phyloP scores from a whole-genome alignment of 2,113 vertebrate species.

The Aptenodytes forsteri region DNA sequence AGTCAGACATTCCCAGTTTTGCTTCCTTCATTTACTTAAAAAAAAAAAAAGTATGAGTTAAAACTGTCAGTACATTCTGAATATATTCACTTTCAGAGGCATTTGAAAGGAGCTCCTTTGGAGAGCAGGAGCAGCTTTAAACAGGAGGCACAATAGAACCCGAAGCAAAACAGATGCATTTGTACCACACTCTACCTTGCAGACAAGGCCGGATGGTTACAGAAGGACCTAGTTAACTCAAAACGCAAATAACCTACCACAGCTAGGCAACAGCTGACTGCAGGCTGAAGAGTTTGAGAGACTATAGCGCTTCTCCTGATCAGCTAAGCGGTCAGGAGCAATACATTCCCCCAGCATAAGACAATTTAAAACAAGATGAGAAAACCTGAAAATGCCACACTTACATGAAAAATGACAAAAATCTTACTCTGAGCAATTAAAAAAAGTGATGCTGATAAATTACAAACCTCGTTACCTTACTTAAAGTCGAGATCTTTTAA shows the following conservation, averaged over 20 bases:
- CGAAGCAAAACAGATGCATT: neutral
- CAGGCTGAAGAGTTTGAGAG: neutral
- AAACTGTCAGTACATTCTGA: neutral
- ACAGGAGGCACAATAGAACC: neutral
- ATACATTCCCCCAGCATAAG: neutral
- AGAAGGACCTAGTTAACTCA: neutral
- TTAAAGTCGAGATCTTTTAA: neutral
- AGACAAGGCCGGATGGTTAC: neutral
- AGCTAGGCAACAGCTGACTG: neutral
- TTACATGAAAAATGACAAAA: neutral
- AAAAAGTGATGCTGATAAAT: neutral
- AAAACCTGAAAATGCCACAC: neutral
- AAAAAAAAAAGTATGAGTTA: neutral
- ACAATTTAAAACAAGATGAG: neutral
- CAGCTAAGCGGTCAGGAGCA: neutral
- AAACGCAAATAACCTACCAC: conserved; percentile 4
- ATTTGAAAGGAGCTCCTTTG: neutral
- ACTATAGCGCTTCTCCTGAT: neutral
- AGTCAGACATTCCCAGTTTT: neutral
- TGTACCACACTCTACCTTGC: neutral
- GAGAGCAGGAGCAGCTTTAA: neutral
- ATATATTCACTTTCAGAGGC: neutral
- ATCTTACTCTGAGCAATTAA: neutral
- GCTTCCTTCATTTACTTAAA: neutral
- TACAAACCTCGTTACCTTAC: neutral